Evolutionary conservation across 2,888 invertebrate species (phyloP).

Genomic region (Antitype chi): DNA sequence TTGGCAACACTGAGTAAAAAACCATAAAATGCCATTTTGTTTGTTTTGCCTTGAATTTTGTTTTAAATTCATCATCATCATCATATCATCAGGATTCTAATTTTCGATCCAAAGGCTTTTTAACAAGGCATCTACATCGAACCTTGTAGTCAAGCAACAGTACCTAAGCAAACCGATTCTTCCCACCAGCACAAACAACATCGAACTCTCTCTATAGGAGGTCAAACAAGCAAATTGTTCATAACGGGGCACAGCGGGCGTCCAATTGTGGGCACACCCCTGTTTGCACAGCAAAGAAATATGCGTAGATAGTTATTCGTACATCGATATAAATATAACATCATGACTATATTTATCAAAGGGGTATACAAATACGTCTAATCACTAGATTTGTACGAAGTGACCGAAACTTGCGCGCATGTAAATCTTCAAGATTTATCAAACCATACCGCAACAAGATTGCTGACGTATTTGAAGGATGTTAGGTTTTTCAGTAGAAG

Average conservation of each 20-base stretch:
- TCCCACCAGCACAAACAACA: neutral
- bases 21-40: too few species aligned
- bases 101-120: neutral
- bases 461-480: too few species aligned
- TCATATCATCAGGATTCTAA: neutral
- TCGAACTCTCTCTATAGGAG: slow-evolving; percentile 13
- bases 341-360: neutral
- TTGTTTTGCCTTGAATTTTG: too few species aligned
- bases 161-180: slow-evolving; percentile 4
- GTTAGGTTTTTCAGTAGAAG: too few species aligned
- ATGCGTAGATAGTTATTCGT: neutral
- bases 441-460: too few species aligned
- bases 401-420: too few species aligned
- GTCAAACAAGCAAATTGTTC: slow-evolving; percentile 45
- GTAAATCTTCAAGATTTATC: too few species aligned
- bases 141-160: neutral
- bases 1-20: too few species aligned
- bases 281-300: slow-evolving; percentile 24
- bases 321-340: neutral
- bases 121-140: neutral
- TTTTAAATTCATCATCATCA: too few species aligned
- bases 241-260: slow-evolving; percentile 44
- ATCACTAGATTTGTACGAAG: too few species aligned
- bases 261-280: slow-evolving; percentile 52
- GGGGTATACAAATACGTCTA: too few species aligned